These are phyloP conservation scores for Pristionchus mayeri DNA, from an alignment of 2,888 invertebrate species.

Conservation along the genomic window DNA sequence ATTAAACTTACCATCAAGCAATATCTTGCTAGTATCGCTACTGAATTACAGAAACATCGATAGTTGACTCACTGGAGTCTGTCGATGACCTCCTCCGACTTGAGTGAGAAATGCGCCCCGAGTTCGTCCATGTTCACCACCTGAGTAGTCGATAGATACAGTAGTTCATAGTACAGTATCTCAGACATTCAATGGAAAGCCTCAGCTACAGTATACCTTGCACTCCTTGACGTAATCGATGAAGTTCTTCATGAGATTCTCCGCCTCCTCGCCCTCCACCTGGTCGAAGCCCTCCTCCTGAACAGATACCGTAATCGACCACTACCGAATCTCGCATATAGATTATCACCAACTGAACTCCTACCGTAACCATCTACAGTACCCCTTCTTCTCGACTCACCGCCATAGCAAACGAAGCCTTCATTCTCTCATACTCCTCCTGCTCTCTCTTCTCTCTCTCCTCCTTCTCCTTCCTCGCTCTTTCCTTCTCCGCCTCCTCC, in stretches of 20 bases:
- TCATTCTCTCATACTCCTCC: constrained; percentile 75
- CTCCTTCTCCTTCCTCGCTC: constrained; percentile 67
- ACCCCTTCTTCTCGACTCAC: neutral
- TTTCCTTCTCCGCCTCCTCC: constrained; percentile 67
- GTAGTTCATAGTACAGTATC: neutral
- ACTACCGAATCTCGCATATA: too few relatives aligned
- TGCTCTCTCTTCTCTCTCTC: constrained; percentile 71
- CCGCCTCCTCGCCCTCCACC: constrained; percentile 70
- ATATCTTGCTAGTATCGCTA: too few relatives aligned
- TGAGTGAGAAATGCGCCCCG: constrained; percentile 68
- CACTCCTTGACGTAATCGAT: constrained; percentile 70
- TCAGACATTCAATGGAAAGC: too few relatives aligned
- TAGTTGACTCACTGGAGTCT: neutral
- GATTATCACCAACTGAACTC: too few relatives aligned
- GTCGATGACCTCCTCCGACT: constrained; percentile 30
- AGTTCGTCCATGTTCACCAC: constrained; percentile 76
- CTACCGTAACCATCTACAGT: constrained; percentile 27
- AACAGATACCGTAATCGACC: neutral
- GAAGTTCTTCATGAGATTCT: constrained; percentile 71
- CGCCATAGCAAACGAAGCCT: constrained; percentile 72
- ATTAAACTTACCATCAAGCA: too few relatives aligned
- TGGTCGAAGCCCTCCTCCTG: constrained; percentile 73
- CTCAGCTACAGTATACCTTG: too few relatives aligned
- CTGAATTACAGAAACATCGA: too few relatives aligned
- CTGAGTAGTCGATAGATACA: constrained; percentile 53